Evolutionary conservation across 64 coral and sea anemone genomes (phyloP), one percentile per base, ranked within the genome.

Genomic region (Acropora tenuis): DNA sequence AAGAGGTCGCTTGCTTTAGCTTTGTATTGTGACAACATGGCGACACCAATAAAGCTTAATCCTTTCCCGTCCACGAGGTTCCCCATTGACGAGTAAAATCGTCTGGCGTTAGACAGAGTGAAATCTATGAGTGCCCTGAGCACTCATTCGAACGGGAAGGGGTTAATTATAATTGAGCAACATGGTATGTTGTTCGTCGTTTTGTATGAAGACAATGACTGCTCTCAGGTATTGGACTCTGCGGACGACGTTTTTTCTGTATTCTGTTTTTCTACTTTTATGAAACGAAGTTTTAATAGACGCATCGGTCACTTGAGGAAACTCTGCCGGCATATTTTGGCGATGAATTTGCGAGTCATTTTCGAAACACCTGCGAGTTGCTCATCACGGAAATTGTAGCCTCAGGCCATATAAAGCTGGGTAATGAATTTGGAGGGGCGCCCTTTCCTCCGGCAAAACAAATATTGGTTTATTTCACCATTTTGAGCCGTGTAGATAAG

Each of bases 311-410:
- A 78, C 75, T 73, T 73, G 71, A 73, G 8, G 6, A 5, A 2
- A 43, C 71, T 40, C 3, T 73, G 41, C 18, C 53, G 42, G 43
- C 74, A 9, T 89, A 89, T 89, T 78, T 89, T 66, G 55, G 53
- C 8, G 74, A 68, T 17, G 87, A 78, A 45, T 89, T 89, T 66
- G 45, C 17, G 15, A 65, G 13, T n/a, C 87, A 89, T 78, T 89
- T 78, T 66, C 73, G 20, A 0, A 40, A 40, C 1, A 53, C 50
- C 8, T 53, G 50, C 8, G 50, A 53, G 0, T 53, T 53, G 3
- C 50, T 53, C 50, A 53, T 8, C 3, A 3, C 3, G 8, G 50
- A 53, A 53, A 53, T 53, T 53, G 3, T 53, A 53, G 50, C 50
- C 3, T 53, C 50, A 3, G 50, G 50, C 8, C 3, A 5, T 3